phyloP scores from a whole-genome alignment of 2,888 invertebrate species.

The Andrena dorsata region DNA sequence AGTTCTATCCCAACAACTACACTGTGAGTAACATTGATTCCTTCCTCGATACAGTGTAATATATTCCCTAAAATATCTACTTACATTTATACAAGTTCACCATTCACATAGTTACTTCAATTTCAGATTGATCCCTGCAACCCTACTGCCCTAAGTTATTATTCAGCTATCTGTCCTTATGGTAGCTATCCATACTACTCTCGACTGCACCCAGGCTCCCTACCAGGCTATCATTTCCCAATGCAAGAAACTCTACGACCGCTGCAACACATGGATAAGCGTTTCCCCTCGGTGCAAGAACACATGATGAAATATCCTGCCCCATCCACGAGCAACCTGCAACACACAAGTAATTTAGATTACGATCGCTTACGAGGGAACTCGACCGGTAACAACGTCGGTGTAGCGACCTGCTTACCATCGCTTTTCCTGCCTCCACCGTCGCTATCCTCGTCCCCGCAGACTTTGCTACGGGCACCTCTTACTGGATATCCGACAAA shows the following conservation, averaged over 20 bases:
- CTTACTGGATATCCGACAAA: constrained; percentile 39
- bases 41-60: neutral
- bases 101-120: neutral
- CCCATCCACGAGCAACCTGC: constrained; percentile 28
- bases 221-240: constrained; percentile 55
- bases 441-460: constrained; percentile 40
- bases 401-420: constrained; percentile 35
- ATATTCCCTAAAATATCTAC: neutral
- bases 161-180: constrained; percentile 62
- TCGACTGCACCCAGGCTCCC: constrained; percentile 57
- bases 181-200: constrained; percentile 63
- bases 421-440: constrained; percentile 53
- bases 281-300: constrained; percentile 49
- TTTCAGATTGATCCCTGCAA: constrained; percentile 67
- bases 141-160: constrained; percentile 46
- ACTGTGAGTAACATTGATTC: constrained; percentile 65
- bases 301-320: constrained; percentile 55
- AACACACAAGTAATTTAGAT: constrained; percentile 44
- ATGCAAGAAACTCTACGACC: constrained; percentile 62
- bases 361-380: constrained; percentile 54
- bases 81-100: neutral
- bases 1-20: constrained; percentile 75
- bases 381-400: constrained; percentile 8
- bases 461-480: constrained; percentile 33
- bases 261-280: constrained; percentile 61